phyloP scores from a whole-genome alignment of 1,140 invertebrate species.

The Phortica variegata region DNA sequence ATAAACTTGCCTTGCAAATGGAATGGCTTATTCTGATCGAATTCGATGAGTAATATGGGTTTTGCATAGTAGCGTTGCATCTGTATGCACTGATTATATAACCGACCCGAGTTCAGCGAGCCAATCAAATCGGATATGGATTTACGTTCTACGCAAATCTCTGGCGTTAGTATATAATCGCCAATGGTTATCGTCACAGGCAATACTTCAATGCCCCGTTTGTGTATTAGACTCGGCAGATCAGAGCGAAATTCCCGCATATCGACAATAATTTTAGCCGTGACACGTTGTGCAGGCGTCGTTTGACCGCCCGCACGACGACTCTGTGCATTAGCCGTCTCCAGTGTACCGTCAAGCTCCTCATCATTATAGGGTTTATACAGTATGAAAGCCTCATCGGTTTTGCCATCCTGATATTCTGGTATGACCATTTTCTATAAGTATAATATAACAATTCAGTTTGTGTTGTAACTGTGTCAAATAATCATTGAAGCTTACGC shows the following conservation, averaged over 20 bases:
- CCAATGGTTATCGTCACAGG: conserved; percentile 90
- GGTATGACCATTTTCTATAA: conserved; percentile 86
- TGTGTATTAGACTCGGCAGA: conserved; percentile 90
- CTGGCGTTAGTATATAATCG: conserved; percentile 96
- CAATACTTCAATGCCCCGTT: conserved; percentile 89
- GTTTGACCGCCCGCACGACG: conserved; percentile 67
- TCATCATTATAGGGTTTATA: conserved; percentile 56
- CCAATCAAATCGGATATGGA: conserved; percentile 96
- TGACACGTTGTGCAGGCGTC: conserved; percentile 43
- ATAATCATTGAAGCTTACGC: conserved; percentile 62
- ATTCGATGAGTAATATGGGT: conserved; percentile 94
- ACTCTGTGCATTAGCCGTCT: conserved; percentile 59
- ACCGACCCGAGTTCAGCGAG: conserved; percentile 88
- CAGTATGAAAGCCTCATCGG: conserved; percentile 67
- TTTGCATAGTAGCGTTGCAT: conserved; percentile 87
- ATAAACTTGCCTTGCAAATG: conserved; percentile 82
- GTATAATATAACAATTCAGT: conserved; percentile 1
- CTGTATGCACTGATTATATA: conserved; percentile 91
- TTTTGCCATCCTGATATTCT: conserved; percentile 86
- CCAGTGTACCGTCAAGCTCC: conserved; percentile 10
- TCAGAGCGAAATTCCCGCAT: conserved; percentile 98
- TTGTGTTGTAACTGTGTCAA: background rate
- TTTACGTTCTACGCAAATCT: conserved; percentile 96
- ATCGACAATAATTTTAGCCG: conserved; percentile 84
- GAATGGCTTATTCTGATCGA: conserved; percentile 93